Evolutionary conservation across 2,888 invertebrate species (phyloP).

Genomic region (Artemia sp.): DNA sequence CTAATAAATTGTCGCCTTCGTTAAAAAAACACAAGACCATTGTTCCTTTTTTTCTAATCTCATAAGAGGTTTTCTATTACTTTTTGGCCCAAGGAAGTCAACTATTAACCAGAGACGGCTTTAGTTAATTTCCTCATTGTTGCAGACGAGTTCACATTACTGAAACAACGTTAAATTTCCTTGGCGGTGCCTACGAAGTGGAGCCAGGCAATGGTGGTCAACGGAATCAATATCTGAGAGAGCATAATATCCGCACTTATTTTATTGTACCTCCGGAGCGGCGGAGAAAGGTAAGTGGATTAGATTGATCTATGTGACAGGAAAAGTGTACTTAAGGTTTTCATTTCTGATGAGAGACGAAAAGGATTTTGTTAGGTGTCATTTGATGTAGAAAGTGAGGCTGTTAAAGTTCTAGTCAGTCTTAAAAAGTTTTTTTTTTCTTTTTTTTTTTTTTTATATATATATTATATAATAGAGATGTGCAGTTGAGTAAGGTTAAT

Average conservation of each 20-base stretch:
- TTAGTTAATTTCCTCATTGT: constrained; percentile 15
- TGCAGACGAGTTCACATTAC: constrained; percentile 64
- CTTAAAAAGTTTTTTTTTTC: too few species aligned
- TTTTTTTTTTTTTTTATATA: too few species aligned
- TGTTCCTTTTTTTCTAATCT: not conserved
- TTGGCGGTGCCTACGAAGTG: constrained; percentile 75
- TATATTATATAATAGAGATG: too few species aligned
- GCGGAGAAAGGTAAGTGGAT: constrained; percentile 52
- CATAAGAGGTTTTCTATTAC: not conserved
- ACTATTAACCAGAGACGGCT: not conserved
- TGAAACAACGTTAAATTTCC: constrained; percentile 61
- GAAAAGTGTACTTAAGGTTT: too few species aligned
- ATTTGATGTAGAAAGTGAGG: too few species aligned
- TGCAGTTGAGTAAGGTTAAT: too few species aligned
- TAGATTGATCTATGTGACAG: not conserved
- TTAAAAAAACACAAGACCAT: not conserved
- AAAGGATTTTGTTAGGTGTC: too few species aligned
- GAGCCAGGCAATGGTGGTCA: constrained; percentile 70
- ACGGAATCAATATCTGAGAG: constrained; percentile 60
- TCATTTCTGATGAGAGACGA: too few species aligned
- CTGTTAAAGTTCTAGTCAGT: too few species aligned
- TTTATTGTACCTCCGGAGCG: constrained; percentile 73
- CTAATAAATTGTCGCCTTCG: constrained; percentile 1
- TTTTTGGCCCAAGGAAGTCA: not conserved
- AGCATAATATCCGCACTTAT: constrained; percentile 68